Evolutionary conservation across 1,140 invertebrate species (phyloP).

Genomic region (Dreissena polymorpha): DNA sequence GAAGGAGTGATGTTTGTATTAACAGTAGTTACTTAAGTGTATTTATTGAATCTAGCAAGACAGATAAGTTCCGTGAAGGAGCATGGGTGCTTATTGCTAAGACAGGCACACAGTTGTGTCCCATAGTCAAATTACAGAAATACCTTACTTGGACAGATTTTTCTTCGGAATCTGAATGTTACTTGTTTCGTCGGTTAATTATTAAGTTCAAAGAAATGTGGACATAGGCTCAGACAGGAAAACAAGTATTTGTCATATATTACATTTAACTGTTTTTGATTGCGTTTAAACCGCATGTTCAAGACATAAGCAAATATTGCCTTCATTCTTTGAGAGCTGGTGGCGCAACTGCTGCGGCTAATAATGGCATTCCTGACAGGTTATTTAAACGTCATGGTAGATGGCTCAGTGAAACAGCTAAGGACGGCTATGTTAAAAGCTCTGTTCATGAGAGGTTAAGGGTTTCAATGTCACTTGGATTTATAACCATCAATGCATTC

Average conservation of each 20-base stretch:
- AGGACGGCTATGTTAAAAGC: not conserved
- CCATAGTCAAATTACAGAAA: not conserved
- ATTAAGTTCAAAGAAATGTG: too few relatives aligned
- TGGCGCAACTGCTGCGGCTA: too few relatives aligned
- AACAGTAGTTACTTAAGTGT: not conserved
- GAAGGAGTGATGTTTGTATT: not conserved
- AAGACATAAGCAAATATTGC: too few relatives aligned
- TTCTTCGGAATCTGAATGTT: too few relatives aligned
- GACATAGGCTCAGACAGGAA: too few relatives aligned
- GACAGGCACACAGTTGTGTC: conserved; percentile 18
- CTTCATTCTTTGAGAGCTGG: too few relatives aligned
- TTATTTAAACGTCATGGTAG: conserved; percentile 13
- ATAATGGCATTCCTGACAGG: too few relatives aligned
- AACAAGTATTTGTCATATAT: too few relatives aligned
- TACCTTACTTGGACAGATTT: conserved; percentile 1
- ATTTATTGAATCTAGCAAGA: conserved; percentile 31
- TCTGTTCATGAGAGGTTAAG: not conserved
- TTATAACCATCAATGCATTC: too few relatives aligned
- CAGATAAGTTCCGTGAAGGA: conserved; percentile 17
- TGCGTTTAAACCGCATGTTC: too few relatives aligned
- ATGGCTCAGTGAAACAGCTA: not conserved
- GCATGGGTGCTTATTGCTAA: conserved; percentile 20
- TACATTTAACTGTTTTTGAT: too few relatives aligned
- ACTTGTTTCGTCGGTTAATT: too few relatives aligned
- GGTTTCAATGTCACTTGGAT: not conserved